phyloP scores from a whole-genome alignment of 2,888 invertebrate genomes.

The Anarsia innoxiella region DNA sequence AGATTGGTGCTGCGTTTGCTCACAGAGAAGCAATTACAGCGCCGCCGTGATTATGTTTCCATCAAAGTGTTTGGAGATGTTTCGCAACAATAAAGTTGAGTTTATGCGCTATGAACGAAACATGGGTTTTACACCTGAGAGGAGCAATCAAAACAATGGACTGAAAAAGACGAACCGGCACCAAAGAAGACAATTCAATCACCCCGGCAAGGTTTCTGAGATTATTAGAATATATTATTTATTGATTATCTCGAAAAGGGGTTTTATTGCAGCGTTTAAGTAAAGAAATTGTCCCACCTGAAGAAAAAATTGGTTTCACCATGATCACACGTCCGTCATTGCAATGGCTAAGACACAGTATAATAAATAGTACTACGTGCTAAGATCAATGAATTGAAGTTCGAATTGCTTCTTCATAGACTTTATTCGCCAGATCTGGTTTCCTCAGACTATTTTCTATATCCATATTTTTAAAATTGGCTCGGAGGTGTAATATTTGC shows the following conservation, averaged over 20 bases:
- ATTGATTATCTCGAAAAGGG: constrained; percentile 19
- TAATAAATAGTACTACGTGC: not conserved
- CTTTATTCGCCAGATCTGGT: constrained; percentile 16
- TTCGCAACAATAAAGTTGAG: constrained; percentile 4
- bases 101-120: constrained; percentile 20
- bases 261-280: constrained; percentile 10
- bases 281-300: constrained; percentile 11
- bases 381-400: not conserved
- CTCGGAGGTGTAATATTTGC: constrained; percentile 10
- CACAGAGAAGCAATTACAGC: constrained; percentile 9
- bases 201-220: constrained; percentile 16
- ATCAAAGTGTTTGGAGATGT: constrained; percentile 9
- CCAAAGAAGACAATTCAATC: constrained; percentile 8
- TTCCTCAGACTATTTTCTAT: constrained; percentile 12
- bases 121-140: constrained; percentile 17
- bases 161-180: not conserved
- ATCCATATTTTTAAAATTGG: constrained; percentile 13
- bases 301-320: constrained; percentile 16
- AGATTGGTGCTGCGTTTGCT: constrained; percentile 30
- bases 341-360: not conserved
- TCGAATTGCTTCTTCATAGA: constrained; percentile 3
- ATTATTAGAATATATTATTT: constrained; percentile 12
- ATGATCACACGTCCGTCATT: constrained; percentile 7
- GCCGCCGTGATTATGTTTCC: constrained; percentile 1
- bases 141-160: constrained; percentile 14